Conservation (phyloP, 1,140 invertebrate genomes). For the Apocrypta bakeri region DNA sequence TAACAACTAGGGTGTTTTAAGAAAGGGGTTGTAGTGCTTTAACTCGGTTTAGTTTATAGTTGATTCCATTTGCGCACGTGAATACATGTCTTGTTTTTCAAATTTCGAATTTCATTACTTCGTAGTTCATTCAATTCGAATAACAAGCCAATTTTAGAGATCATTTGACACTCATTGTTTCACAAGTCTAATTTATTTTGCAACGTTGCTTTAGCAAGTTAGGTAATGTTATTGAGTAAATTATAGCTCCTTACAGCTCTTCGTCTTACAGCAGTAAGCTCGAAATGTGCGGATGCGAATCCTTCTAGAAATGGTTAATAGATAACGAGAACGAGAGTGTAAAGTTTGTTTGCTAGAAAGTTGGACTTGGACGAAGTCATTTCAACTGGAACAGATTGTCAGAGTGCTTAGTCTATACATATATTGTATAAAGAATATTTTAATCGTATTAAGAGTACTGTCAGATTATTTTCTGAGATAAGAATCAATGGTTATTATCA, state of each 20-base stretch:
- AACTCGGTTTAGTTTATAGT: too few species aligned
- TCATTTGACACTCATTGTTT: too few species aligned
- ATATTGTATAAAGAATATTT: neutral
- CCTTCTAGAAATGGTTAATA: neutral
- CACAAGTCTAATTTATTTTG: neutral
- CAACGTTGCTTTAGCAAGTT: neutral
- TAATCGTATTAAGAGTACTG: neutral
- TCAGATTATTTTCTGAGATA: neutral
- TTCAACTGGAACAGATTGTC: neutral
- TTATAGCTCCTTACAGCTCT: neutral
- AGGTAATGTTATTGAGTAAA: neutral
- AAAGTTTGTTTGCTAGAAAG: neutral
- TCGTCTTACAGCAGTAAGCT: neutral
- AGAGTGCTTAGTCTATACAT: neutral
- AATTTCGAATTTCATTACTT: too few species aligned
- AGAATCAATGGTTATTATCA: too few species aligned
- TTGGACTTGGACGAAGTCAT: neutral
- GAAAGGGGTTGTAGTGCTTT: neutral
- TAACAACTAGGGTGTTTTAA: neutral
- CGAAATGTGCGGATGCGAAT: neutral
- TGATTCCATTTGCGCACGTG: too few species aligned
- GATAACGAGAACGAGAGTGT: neutral
- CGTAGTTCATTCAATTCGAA: too few species aligned
- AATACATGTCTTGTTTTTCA: too few species aligned
- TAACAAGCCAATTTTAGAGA: too few species aligned